Conservation (phyloP, 2,888 invertebrate genomes). For the Watsonalla cultraria region DNA sequence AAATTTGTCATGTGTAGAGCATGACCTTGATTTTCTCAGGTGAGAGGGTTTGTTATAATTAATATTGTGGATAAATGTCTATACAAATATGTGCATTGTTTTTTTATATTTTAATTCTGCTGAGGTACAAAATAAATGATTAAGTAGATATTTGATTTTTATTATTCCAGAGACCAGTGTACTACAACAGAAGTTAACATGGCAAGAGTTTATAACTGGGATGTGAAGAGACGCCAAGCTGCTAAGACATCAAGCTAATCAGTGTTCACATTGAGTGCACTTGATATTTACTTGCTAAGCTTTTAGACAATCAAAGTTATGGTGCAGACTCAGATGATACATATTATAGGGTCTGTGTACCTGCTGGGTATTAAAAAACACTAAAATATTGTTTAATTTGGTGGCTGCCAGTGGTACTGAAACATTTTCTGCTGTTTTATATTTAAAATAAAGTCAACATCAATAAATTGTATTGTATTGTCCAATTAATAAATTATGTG, state of each 20-base stretch:
- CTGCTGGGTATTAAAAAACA: no score
- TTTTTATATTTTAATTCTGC: constrained; percentile 3
- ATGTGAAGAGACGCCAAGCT: constrained; percentile 93
- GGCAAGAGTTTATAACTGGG: constrained; percentile 99
- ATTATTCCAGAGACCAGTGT: constrained; percentile 90
- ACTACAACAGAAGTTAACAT: constrained; percentile 99
- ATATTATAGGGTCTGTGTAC: neutral
- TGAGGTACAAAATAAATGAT: no score
- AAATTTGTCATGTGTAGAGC: constrained; percentile 90
- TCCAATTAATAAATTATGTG: no score
- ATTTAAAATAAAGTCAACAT: no score
- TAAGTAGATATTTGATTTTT: constrained; percentile 4
- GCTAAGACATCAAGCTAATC: constrained; percentile 73
- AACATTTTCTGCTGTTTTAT: no score
- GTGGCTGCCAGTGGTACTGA: no score
- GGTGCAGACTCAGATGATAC: no score
- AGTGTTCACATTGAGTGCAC: neutral
- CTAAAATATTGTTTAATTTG: no score
- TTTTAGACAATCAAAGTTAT: neutral
- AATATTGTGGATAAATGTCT: neutral
- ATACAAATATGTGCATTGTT: neutral
- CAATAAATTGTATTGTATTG: no score
- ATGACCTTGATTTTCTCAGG: constrained; percentile 95
- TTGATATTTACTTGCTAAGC: neutral
- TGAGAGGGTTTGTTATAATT: constrained; percentile 37